Percentiles rank a stretch among this genome's conserved stretches.
Evolutionary conservation across 1,140 invertebrate species (phyloP).

Genomic region (Dinoponera quadriceps): DNA sequence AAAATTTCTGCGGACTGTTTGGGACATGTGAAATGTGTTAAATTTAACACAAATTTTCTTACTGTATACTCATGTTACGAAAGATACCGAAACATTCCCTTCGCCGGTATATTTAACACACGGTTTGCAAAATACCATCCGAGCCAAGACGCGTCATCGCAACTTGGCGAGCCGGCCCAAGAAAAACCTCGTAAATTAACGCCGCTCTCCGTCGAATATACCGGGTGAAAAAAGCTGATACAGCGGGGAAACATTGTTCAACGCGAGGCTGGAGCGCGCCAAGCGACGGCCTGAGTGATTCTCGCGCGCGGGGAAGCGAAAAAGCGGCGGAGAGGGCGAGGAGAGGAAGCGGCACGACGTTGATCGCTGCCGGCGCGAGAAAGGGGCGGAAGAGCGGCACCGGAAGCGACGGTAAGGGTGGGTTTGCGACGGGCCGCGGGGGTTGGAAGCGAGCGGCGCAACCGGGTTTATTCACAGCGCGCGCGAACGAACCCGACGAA

Average conservation of each 20-base stretch:
- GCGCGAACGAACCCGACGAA: constrained; percentile 77
- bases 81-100: no score
- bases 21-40: no score
- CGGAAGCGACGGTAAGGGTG: constrained; percentile 20
- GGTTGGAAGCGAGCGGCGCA: constrained; percentile 56
- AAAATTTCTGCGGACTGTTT: no score
- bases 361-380: constrained; percentile 37
- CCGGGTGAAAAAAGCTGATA: constrained; percentile 10
- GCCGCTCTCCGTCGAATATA: background rate
- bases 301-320: constrained; percentile 16
- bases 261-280: constrained; percentile 4
- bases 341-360: constrained; percentile 34
- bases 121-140: no score
- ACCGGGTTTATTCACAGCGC: constrained; percentile 81
- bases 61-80: no score
- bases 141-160: no score
- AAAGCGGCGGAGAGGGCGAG: background rate
- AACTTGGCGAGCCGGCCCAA: no score
- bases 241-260: constrained; percentile 35
- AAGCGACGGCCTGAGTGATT: constrained; percentile 34
- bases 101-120: no score
- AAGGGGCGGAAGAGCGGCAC: constrained; percentile 41
- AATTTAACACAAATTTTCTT: no score
- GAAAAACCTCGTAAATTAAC: no score
- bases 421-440: constrained; percentile 28